phyloP scores from a whole-genome alignment of 2,113 vertebrate genomes.

The Thunnus thynnus region DNA sequence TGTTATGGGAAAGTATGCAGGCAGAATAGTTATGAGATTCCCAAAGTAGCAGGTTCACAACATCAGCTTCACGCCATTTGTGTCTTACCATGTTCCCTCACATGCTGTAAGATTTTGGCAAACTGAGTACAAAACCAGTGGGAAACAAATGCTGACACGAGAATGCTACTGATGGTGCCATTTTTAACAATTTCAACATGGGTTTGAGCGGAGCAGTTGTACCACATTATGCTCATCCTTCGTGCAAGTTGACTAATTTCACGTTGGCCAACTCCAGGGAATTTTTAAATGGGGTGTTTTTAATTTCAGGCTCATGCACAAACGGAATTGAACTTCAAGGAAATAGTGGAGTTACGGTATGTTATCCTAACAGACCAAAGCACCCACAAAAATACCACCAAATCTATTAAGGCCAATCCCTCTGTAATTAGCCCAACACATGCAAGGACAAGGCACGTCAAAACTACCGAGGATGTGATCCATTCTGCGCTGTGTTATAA shows the following conservation, averaged over 20 bases:
- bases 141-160: constrained; percentile 37
- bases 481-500: constrained; percentile 19
- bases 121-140: constrained; percentile 1
- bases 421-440: constrained; percentile 71
- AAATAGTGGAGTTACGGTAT: constrained; percentile 44
- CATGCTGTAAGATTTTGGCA: constrained; percentile 25
- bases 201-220: constrained; percentile 8
- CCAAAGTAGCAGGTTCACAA: constrained; percentile 38
- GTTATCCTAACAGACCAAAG: constrained; percentile 64
- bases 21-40: constrained; percentile 50
- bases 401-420: constrained; percentile 69
- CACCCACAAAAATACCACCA: constrained; percentile 66
- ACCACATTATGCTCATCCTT: constrained; percentile 39
- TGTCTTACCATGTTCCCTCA: constrained; percentile 19
- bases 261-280: constrained; percentile 29
- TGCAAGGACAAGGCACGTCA: constrained; percentile 55
- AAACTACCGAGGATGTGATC: constrained; percentile 34
- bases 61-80: constrained; percentile 20
- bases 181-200: constrained; percentile 43
- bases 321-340: constrained; percentile 57
- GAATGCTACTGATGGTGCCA: constrained; percentile 31
- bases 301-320: constrained; percentile 55
- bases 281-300: constrained; percentile 52
- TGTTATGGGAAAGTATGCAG: constrained; percentile 35
- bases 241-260: constrained; percentile 50